Percentiles rank a stretch among this genome's conserved stretches.
Conservation (phyloP, 2,797 vertebrate genomes). For the Eptatretus atami region DNA sequence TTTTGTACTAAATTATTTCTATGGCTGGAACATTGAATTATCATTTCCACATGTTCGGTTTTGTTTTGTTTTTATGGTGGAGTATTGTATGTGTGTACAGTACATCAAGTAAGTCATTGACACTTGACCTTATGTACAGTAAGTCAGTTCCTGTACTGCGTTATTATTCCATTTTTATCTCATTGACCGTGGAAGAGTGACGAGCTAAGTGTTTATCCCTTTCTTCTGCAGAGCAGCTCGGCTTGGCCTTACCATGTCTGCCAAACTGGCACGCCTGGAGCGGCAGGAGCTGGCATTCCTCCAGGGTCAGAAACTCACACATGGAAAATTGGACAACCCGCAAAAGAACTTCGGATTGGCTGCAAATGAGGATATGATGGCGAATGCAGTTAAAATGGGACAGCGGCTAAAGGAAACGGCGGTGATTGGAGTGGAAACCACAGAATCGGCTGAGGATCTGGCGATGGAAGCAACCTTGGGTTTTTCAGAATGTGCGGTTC, state of each 20-base stretch:
- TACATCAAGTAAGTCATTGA: no score
- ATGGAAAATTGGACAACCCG: not conserved
- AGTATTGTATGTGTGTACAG: no score
- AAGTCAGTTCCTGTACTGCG: no score
- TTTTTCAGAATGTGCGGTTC: not conserved
- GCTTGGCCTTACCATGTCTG: slow-evolving; percentile 53
- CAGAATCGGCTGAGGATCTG: not conserved
- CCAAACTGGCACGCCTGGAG: slow-evolving; percentile 53
- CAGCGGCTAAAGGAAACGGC: not conserved
- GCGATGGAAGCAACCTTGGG: not conserved
- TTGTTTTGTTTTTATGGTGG: no score
- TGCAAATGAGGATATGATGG: not conserved
- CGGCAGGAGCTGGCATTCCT: slow-evolving; percentile 60
- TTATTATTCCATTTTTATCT: no score
- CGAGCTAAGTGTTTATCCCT: not conserved
- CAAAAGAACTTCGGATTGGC: not conserved
- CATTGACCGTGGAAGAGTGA: no score
- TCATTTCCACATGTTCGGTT: no score
- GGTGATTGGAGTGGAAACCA: not conserved
- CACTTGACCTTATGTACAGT: no score
- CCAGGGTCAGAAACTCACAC: slow-evolving; percentile 16
- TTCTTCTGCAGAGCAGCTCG: slow-evolving; percentile 32
- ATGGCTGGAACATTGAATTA: no score
- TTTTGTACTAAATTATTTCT: no score
- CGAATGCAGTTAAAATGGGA: not conserved